phyloP scores from a whole-genome alignment of 2,797 vertebrate genomes.

The Sarcophilus harrisii region DNA sequence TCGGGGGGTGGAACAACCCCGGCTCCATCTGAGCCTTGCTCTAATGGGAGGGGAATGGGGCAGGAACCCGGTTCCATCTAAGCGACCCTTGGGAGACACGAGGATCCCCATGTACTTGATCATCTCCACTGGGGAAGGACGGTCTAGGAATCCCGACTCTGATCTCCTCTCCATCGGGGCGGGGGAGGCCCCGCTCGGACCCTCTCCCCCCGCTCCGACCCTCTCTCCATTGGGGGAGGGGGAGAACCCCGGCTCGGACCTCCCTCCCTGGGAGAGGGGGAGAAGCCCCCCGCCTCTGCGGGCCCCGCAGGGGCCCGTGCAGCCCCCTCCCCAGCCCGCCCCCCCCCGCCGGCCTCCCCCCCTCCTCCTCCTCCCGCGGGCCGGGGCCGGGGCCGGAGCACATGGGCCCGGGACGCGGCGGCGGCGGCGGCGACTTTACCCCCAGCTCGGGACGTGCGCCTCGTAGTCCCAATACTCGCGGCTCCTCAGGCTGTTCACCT shows the following conservation, averaged over 20 bases:
- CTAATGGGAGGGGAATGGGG: too few species aligned
- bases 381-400: not conserved
- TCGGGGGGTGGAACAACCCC: not conserved
- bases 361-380: not conserved
- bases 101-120: too few species aligned
- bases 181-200: not conserved
- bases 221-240: not conserved
- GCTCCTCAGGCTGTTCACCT: constrained; percentile 98
- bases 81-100: too few species aligned
- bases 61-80: not conserved
- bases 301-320: not conserved
- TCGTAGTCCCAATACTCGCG: constrained; percentile 99
- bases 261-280: not conserved
- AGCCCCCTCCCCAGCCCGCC: not conserved
- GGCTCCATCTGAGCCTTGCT: not conserved
- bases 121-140: not conserved
- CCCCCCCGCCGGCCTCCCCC: not conserved
- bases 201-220: not conserved
- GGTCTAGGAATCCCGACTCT: not conserved
- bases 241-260: not conserved
- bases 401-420: not conserved
- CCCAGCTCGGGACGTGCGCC: constrained; percentile 96
- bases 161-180: too few species aligned
- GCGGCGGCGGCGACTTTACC: constrained; percentile 89
- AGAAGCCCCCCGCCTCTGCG: too few species aligned